A percentile compares a stretch with the other conserved stretches of the same genome.
Conservation (phyloP, 1,140 invertebrate species). For the Zophobas morio region DNA sequence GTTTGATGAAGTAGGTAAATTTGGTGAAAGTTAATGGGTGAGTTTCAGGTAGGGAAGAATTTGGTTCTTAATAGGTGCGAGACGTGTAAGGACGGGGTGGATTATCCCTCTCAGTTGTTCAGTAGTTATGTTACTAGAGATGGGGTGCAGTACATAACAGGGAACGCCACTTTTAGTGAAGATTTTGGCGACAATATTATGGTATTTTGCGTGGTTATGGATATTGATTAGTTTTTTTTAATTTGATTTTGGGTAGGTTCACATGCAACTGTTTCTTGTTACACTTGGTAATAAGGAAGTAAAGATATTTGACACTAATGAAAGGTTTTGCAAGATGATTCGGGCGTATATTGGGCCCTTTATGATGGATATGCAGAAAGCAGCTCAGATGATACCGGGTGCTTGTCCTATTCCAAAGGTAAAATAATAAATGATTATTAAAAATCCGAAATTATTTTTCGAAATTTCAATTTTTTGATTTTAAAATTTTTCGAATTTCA, state of each 20-base stretch:
- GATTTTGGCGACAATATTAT: slow-evolving; percentile 6
- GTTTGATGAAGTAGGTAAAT: neutral
- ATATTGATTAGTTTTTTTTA: neutral
- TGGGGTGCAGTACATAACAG: neutral
- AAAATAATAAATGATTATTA: neutral
- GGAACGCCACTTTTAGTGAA: neutral
- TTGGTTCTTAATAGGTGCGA: neutral
- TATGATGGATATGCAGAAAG: slow-evolving; percentile 27
- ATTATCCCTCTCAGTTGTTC: slow-evolving; percentile 1
- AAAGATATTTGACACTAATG: neutral
- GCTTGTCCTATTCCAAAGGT: slow-evolving; percentile 23
- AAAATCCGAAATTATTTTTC: neutral
- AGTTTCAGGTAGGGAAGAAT: neutral
- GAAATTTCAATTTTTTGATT: neutral
- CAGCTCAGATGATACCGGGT: slow-evolving; percentile 12
- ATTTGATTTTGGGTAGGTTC: neutral
- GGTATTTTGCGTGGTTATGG: neutral
- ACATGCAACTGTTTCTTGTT: neutral
- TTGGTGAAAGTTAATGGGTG: too few species aligned
- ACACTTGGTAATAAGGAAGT: neutral
- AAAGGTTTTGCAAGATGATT: slow-evolving; percentile 8
- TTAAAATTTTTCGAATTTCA: neutral
- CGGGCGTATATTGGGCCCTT: slow-evolving; percentile 17
- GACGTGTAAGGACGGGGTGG: neutral
- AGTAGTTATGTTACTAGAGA: neutral